phyloP scores from a whole-genome alignment of 2,888 invertebrate genomes.

The Himalopsyche anomala region DNA sequence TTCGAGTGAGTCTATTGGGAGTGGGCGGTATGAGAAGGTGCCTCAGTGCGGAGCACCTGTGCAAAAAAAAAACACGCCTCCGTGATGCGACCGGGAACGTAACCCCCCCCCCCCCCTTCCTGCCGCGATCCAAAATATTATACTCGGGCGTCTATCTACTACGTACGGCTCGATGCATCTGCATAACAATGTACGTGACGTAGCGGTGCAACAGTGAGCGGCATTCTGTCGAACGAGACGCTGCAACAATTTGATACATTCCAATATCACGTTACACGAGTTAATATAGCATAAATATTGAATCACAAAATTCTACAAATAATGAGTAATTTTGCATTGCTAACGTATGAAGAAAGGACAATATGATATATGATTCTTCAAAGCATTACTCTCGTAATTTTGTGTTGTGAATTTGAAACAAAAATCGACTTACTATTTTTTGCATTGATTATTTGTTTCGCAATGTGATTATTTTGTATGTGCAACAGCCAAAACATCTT shows the following conservation, averaged over 20 bases:
- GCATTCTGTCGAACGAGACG: not conserved
- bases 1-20: conserved; percentile 1
- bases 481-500: too few species aligned
- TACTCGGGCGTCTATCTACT: not conserved
- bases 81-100: conserved; percentile 11
- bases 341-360: too few species aligned
- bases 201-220: not conserved
- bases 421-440: too few species aligned
- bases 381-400: too few species aligned
- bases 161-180: conserved; percentile 25
- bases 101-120: not conserved
- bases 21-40: conserved; percentile 13
- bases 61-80: conserved; percentile 32
- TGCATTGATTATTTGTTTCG: too few species aligned
- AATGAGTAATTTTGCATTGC: too few species aligned
- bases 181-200: conserved; percentile 34
- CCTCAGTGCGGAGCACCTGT: conserved; percentile 22
- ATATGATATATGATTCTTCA: too few species aligned
- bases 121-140: not conserved
- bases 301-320: too few species aligned
- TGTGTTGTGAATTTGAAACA: too few species aligned
- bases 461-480: too few species aligned
- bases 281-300: too few species aligned
- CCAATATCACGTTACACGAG: not conserved
- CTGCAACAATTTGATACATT: conserved; percentile 8